Base-by-base conservation (phyloP, 2,888 invertebrate genomes). In the Eupithecia pulchellata region DNA sequence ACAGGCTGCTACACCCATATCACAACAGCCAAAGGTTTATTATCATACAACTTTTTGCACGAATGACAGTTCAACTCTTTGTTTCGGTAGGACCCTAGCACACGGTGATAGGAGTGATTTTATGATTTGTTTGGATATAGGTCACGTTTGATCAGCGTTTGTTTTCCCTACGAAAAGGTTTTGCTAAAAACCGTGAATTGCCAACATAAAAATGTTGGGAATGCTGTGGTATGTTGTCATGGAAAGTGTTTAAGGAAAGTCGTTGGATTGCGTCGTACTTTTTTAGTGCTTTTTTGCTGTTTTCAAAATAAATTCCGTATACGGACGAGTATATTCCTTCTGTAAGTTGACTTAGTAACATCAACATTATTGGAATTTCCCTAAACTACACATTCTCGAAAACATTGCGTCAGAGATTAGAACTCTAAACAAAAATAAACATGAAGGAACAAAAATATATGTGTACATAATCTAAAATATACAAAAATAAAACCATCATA, bases 111-210 rank as follows among this genome's bases (percentile, higher is more conserved):
- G 30, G 57, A 61, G 17, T 47, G 30, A 61, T 47, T 66, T 66
- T 68, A 6, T 60, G 68, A 36, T 66, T 36, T 57, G 60, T 68
- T 32, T 34, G 65, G 74, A 81, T 78, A 76, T 75, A 77, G 80
- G 83, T 75, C 81, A 78, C 58, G 71, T 69, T 71, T 77, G 74
- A 77, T 77, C 73, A 73, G 68, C 72, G 74, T 77, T 79, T 74
- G 76, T 75, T 78, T 75, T 74, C 52, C 52, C 65, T 66, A 55
- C 42, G 57, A 55, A 70, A 68, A 72, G 72, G 75, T 72, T 65
- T 34, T 69, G 64, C 60, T 58, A 66, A 69, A 62, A 70, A 68
- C n/a, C n/a, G 66, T 68, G 55, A 66, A 65, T 64, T 52, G 55
- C n/a, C n/a, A n/a, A n/a, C n/a, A n/a, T n/a, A n/a, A n/a, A n/a